These are phyloP conservation scores for Aphaenogaster rudis DNA, from an alignment of 1,140 invertebrate species.

Conservation along the genomic window DNA sequence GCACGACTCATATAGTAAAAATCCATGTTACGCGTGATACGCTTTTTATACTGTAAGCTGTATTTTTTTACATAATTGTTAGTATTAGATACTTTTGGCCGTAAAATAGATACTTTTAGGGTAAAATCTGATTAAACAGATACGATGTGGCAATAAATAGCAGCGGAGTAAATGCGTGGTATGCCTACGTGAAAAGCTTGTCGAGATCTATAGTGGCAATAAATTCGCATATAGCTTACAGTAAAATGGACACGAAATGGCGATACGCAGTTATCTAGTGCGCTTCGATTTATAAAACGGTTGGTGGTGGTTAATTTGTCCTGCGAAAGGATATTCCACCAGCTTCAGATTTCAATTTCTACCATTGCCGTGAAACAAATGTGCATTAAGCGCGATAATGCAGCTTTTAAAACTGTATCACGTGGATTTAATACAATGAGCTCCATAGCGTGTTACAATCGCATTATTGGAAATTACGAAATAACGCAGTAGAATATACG, in stretches of 20 bases:
- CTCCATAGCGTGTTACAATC: slow-evolving; percentile 12
- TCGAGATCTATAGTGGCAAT: slow-evolving; percentile 50
- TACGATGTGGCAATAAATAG: slow-evolving; percentile 26
- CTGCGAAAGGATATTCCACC: slow-evolving; percentile 44
- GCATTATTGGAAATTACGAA: slow-evolving; percentile 40
- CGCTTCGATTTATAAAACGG: slow-evolving; percentile 53
- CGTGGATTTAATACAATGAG: slow-evolving; percentile 42
- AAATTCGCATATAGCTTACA: slow-evolving; percentile 50
- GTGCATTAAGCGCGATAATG: slow-evolving; percentile 57
- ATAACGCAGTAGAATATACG: background rate
- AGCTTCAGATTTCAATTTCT: slow-evolving; percentile 60
- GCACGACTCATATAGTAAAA: background rate
- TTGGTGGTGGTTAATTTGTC: slow-evolving; percentile 50
- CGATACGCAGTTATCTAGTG: slow-evolving; percentile 53
- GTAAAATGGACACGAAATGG: slow-evolving; percentile 52
- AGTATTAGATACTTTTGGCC: background rate
- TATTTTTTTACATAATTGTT: slow-evolving; percentile 11
- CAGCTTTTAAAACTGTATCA: slow-evolving; percentile 49
- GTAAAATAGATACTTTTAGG: background rate
- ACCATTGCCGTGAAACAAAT: slow-evolving; percentile 47
- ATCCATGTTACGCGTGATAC: background rate
- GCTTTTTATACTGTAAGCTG: background rate
- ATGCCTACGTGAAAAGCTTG: slow-evolving; percentile 46
- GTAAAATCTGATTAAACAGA: slow-evolving; percentile 58
- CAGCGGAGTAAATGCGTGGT: background rate